These are phyloP conservation scores for Brachyptera risi DNA, from an alignment of 2,888 invertebrate species.

Conservation along the genomic window DNA sequence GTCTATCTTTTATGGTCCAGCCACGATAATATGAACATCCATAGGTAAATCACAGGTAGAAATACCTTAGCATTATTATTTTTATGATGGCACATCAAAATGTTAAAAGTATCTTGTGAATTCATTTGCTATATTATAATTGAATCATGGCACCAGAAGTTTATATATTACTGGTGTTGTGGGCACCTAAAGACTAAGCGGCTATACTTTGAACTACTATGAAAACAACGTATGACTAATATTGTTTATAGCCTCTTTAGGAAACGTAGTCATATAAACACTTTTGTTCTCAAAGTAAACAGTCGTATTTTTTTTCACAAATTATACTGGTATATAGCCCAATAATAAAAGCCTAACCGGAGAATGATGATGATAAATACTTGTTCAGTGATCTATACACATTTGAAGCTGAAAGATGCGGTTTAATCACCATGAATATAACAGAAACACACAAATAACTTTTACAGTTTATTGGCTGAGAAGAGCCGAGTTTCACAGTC, in stretches of 20 bases:
- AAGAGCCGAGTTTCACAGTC: too few species aligned
- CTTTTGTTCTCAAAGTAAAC: too few species aligned
- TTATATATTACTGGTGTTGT: background rate
- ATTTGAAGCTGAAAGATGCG: too few species aligned
- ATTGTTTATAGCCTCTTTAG: slow-evolving; percentile 8
- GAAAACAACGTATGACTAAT: background rate
- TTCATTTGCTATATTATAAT: background rate
- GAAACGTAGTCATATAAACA: background rate
- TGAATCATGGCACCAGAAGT: background rate
- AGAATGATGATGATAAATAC: too few species aligned
- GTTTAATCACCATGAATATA: too few species aligned
- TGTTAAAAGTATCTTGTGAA: slow-evolving; percentile 3
- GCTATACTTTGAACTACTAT: slow-evolving; percentile 8
- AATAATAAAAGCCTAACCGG: too few species aligned
- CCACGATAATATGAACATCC: background rate
- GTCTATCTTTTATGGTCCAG: background rate
- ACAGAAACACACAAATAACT: too few species aligned
- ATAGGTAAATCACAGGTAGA: slow-evolving; percentile 11
- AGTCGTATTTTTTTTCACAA: too few species aligned
- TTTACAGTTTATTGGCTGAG: too few species aligned
- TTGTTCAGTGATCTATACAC: too few species aligned
- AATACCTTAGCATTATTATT: slow-evolving; percentile 5
- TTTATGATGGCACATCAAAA: slow-evolving; percentile 7
- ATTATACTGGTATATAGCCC: too few species aligned
- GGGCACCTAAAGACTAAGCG: slow-evolving; percentile 5